A percentile compares a stretch with the other conserved stretches of the same genome.
Evolutionary conservation across 2,113 vertebrate species (phyloP).

Genomic region (Bujurquina vittata): DNA sequence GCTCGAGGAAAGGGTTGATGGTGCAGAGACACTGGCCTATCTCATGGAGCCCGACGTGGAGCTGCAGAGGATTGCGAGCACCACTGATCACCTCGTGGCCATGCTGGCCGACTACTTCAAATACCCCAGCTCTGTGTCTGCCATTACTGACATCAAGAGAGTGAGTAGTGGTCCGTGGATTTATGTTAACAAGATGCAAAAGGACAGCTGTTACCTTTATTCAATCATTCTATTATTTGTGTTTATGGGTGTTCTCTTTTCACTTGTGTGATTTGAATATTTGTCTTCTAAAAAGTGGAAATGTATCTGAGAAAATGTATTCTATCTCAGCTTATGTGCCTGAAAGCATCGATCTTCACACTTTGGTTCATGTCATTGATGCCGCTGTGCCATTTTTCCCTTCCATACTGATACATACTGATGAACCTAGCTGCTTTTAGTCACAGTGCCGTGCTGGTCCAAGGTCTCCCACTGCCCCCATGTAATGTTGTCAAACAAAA

Average conservation of each 20-base stretch:
- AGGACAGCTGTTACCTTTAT: not conserved
- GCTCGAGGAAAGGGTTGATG: slow-evolving; percentile 95
- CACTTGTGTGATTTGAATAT: not conserved
- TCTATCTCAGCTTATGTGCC: no score
- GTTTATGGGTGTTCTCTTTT: not conserved
- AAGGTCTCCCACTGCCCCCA: not conserved
- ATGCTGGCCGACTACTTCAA: slow-evolving; percentile 99
- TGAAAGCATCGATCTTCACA: not conserved
- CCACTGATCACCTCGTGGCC: slow-evolving; percentile 94
- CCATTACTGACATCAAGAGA: slow-evolving; percentile 99
- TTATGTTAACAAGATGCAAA: not conserved
- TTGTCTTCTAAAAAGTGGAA: not conserved
- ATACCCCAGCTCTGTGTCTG: slow-evolving; percentile 97
- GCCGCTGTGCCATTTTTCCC: not conserved
- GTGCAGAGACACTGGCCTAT: slow-evolving; percentile 96
- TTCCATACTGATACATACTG: not conserved
- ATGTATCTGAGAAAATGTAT: not conserved
- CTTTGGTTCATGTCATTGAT: not conserved
- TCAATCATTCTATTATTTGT: not conserved
- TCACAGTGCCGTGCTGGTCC: not conserved
- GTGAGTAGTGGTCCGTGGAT: slow-evolving; percentile 71
- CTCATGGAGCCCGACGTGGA: slow-evolving; percentile 97
- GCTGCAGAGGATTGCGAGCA: slow-evolving; percentile 96
- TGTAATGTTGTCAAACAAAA: not conserved
- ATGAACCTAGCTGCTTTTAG: not conserved